Conservation (phyloP, 1,140 invertebrate species). For the Drosophila sechellia region DNA sequence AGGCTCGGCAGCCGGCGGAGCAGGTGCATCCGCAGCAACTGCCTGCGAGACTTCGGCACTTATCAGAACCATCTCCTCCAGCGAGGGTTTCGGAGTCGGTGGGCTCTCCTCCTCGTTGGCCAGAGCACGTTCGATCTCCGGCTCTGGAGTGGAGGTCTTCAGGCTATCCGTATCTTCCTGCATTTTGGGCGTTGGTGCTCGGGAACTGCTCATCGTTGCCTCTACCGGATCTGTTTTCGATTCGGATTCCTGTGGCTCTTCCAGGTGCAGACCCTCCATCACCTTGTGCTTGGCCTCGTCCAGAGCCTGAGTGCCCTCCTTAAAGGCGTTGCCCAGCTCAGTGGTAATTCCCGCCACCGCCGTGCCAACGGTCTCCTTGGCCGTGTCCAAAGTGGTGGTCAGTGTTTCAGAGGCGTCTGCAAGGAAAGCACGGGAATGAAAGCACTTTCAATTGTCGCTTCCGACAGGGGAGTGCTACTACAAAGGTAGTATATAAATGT, state of each 20-base stretch:
- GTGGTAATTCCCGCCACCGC: conserved; percentile 76
- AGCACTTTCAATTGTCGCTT: conserved; percentile 32
- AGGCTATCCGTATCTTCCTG: conserved; percentile 69
- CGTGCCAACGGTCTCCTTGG: conserved; percentile 73
- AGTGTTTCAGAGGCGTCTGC: conserved; percentile 64
- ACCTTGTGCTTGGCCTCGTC: conserved; percentile 74
- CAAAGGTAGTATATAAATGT: not conserved
- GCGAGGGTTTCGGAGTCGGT: conserved; percentile 76
- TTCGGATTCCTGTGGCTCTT: not conserved
- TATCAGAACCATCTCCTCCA: conserved; percentile 70
- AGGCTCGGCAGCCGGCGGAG: not conserved
- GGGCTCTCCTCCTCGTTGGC: conserved; percentile 70
- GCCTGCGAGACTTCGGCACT: conserved; percentile 34
- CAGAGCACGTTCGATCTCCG: conserved; percentile 79
- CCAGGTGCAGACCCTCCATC: conserved; percentile 71
- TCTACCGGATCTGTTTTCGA: not conserved
- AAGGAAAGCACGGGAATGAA: conserved; percentile 14
- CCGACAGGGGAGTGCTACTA: not conserved
- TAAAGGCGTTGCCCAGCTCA: conserved; percentile 73
- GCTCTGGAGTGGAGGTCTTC: conserved; percentile 80
- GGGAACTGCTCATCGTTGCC: conserved; percentile 39
- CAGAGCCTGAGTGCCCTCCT: conserved; percentile 67
- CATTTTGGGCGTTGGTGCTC: conserved; percentile 54
- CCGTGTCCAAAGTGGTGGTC: conserved; percentile 61
- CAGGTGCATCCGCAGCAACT: not conserved